Conservation (phyloP, 2,113 vertebrate species). For the Coptodon rendalli region DNA sequence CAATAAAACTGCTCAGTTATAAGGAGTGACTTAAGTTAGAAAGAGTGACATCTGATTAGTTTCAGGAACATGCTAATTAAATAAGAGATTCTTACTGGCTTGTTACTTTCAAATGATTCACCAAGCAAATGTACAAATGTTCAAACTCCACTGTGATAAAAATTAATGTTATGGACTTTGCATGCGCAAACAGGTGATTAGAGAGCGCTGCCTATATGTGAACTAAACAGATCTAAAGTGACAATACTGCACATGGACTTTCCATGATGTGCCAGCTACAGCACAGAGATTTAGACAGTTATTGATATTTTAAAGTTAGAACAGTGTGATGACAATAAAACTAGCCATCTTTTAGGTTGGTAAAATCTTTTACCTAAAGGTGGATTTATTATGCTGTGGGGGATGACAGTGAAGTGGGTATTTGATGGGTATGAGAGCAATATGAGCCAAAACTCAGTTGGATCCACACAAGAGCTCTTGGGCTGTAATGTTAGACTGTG, state of each 20-base stretch:
- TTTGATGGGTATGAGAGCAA: background rate
- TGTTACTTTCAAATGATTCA: background rate
- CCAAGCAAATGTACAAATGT: background rate
- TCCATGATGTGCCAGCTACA: background rate
- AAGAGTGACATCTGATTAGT: background rate
- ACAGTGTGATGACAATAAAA: background rate
- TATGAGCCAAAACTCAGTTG: background rate
- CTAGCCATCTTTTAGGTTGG: background rate
- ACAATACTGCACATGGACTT: background rate
- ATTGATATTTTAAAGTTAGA: background rate
- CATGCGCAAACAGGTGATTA: fast-evolving
- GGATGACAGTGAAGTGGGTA: background rate
- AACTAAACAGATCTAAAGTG: background rate
- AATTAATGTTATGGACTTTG: background rate
- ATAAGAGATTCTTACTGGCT: background rate
- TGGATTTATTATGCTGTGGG: background rate
- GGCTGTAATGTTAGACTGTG: background rate
- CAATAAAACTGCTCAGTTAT: background rate
- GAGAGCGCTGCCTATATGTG: background rate
- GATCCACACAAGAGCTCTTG: background rate
- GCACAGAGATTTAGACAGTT: background rate
- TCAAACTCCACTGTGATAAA: background rate
- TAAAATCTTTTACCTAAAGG: background rate
- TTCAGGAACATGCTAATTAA: background rate
- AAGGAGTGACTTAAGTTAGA: background rate